Conservation (phyloP, 1,140 invertebrate species). For the Brachionus manjavacas region DNA sequence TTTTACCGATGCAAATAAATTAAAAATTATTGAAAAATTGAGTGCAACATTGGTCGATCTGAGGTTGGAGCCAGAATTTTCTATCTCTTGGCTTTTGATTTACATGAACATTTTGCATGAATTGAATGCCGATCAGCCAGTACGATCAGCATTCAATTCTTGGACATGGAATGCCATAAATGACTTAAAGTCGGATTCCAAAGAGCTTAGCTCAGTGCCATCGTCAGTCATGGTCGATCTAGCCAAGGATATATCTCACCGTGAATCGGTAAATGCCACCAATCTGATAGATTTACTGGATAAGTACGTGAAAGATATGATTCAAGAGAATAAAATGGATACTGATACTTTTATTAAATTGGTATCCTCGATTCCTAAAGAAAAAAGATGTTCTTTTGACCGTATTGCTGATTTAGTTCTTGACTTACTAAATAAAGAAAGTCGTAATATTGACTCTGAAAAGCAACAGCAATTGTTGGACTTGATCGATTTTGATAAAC, state of each 20-base stretch:
- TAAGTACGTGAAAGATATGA: neutral
- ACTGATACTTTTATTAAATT: conserved; percentile 51
- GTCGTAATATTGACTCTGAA: conserved; percentile 44
- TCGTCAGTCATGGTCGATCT: neutral
- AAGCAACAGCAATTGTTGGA: conserved; percentile 48
- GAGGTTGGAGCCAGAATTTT: conserved; percentile 36
- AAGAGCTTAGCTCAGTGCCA: conserved; percentile 6
- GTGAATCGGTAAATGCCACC: neutral
- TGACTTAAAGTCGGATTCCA: neutral
- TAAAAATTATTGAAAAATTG: neutral
- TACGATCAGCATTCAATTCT: neutral
- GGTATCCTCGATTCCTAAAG: conserved; percentile 48
- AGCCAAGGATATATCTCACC: neutral
- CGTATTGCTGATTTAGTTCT: conserved; percentile 50
- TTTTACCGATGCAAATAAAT: neutral
- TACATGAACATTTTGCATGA: conserved; percentile 35
- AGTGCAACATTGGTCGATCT: neutral
- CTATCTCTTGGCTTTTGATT: conserved; percentile 20
- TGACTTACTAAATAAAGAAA: conserved; percentile 50
- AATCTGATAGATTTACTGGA: conserved; percentile 34
- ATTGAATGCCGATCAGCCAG: neutral
- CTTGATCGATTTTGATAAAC: conserved; percentile 49
- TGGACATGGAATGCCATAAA: conserved; percentile 28
- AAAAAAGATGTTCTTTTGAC: conserved; percentile 49
- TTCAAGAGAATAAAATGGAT: conserved; percentile 46